A percentile compares a stretch with the other conserved stretches of the same genome.
Evolutionary conservation across 2,888 invertebrate genomes (phyloP).

Genomic region (Noctua janthe): DNA sequence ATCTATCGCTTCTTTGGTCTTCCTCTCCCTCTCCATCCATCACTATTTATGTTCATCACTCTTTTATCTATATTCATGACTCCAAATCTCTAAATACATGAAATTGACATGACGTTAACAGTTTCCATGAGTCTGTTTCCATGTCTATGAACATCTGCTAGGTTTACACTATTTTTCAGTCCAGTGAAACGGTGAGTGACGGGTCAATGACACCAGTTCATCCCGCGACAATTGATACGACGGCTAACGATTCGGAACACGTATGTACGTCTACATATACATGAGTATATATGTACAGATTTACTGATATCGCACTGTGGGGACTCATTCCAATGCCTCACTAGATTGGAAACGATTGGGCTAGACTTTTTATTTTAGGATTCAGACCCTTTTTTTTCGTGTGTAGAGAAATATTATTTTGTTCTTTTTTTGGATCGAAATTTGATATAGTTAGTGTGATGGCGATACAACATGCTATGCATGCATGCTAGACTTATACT

Average conservation of each 20-base stretch:
- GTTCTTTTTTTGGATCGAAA: neutral
- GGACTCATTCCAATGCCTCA: constrained; percentile 56
- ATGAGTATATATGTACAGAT: constrained; percentile 36
- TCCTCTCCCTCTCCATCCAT: neutral
- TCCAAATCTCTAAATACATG: neutral
- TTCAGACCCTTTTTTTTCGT: constrained; percentile 31
- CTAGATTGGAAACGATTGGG: constrained; percentile 55
- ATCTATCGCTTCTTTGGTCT: neutral
- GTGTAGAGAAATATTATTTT: constrained; percentile 23
- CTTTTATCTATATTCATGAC: neutral
- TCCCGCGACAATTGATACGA: constrained; percentile 56
- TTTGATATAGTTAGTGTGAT: neutral
- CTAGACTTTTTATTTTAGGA: constrained; percentile 40
- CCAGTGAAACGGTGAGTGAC: constrained; percentile 26
- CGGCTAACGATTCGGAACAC: constrained; percentile 55
- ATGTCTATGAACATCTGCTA: neutral
- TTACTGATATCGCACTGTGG: constrained; percentile 54
- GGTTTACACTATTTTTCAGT: constrained; percentile 3
- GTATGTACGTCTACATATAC: constrained; percentile 12
- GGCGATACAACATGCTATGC: too few species aligned
- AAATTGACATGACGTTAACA: neutral
- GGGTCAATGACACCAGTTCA: constrained; percentile 31
- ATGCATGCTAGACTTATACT: too few species aligned
- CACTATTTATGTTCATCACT: neutral
- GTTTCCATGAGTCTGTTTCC: neutral